These are phyloP conservation scores for Calameuta filiformis DNA, from an alignment of 2,888 invertebrate species.

Conservation along the genomic window DNA sequence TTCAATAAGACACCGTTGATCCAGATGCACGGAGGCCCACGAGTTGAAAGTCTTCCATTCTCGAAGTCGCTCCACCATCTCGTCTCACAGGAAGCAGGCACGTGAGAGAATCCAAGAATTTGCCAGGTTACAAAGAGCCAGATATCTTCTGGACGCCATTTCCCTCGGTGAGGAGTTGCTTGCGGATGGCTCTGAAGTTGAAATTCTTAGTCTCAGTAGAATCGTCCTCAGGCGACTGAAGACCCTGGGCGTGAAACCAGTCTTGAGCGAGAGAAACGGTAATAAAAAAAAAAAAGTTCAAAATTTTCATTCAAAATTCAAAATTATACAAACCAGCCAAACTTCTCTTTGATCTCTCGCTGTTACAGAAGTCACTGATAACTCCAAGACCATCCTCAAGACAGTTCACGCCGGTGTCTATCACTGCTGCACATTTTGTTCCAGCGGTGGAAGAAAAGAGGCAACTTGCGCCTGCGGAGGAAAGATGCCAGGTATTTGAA, in stretches of 20 bases:
- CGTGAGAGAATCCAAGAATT: conserved; percentile 56
- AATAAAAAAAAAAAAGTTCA: not conserved
- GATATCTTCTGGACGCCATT: conserved; percentile 56
- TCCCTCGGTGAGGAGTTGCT: conserved; percentile 68
- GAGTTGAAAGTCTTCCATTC: conserved; percentile 6
- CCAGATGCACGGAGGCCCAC: not conserved
- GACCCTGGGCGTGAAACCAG: conserved; percentile 38
- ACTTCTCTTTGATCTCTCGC: not conserved
- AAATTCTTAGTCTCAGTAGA: conserved; percentile 76
- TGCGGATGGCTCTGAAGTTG: conserved; percentile 75
- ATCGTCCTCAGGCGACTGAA: conserved; percentile 76
- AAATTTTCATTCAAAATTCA: conserved; percentile 23
- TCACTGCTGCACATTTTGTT: conserved; percentile 87
- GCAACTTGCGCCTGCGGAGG: conserved; percentile 79
- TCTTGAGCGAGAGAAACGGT: not conserved
- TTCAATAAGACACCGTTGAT: not conserved
- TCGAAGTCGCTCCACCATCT: conserved; percentile 36
- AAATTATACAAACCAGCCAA: conserved; percentile 11
- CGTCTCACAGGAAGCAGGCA: conserved; percentile 52
- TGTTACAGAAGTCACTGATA: conserved; percentile 1
- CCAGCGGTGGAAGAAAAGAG: conserved; percentile 79
- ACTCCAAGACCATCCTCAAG: conserved; percentile 22
- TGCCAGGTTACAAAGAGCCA: conserved; percentile 49
- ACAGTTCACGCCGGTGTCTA: conserved; percentile 75
- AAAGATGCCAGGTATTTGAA: conserved; percentile 74